Evolutionary conservation across 2,797 vertebrate species (phyloP).

Genomic region (Fringilla coelebs): DNA sequence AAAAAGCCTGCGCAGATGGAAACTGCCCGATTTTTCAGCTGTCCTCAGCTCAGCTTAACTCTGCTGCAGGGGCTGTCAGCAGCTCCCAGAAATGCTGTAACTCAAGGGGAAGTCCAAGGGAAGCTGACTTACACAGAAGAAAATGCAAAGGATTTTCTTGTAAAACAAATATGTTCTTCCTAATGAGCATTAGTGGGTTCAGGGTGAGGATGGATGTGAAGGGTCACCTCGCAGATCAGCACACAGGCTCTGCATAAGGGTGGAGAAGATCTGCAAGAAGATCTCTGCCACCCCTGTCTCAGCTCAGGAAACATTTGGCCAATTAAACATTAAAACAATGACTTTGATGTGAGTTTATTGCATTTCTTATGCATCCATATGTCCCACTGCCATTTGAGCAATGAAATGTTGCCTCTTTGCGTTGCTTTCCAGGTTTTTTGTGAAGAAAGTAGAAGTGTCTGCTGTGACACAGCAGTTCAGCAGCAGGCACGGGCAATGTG

Average conservation of each 20-base stretch:
- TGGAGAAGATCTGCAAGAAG: not conserved
- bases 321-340: not conserved
- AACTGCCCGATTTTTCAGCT: not conserved
- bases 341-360: not conserved
- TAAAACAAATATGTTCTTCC: not conserved
- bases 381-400: not conserved
- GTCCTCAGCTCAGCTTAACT: not conserved
- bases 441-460: not conserved
- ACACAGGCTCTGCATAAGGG: not conserved
- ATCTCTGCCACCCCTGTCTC: not conserved
- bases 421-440: not conserved
- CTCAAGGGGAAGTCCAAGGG: not conserved
- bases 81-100: not conserved
- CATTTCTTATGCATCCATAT: not conserved
- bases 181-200: accelerated
- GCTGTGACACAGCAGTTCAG: not conserved
- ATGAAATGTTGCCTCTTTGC: not conserved
- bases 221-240: accelerated
- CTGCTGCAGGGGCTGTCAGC: not conserved
- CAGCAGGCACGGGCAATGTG: accelerated
- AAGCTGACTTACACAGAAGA: not conserved
- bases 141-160: not conserved
- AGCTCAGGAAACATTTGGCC: not conserved
- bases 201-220: not conserved
- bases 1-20: not conserved